phyloP scores from a whole-genome alignment of 2,113 vertebrate genomes.

The Cyanoderma ruficeps region DNA sequence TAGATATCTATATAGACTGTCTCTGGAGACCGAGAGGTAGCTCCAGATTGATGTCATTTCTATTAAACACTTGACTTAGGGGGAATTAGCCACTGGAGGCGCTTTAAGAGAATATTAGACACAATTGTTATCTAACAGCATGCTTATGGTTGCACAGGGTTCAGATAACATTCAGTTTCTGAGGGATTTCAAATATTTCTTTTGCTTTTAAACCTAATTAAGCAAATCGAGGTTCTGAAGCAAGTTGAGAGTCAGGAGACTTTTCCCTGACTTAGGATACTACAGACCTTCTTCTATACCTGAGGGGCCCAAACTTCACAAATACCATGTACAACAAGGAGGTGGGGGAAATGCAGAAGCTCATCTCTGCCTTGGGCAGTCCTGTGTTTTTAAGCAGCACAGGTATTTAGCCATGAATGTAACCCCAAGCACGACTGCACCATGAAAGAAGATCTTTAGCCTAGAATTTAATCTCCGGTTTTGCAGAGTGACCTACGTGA shows the following conservation, averaged over 20 bases:
- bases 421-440: neutral
- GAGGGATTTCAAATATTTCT: conserved; percentile 19
- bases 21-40: neutral
- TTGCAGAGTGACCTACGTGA: rapidly evolving
- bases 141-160: neutral
- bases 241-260: neutral
- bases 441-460: neutral
- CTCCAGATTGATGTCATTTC: conserved; percentile 12
- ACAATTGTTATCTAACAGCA: conserved; percentile 4
- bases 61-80: neutral
- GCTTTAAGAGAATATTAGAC: neutral
- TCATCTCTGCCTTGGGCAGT: neutral
- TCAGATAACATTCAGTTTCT: conserved; percentile 6
- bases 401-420: neutral
- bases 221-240: neutral
- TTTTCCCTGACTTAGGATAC: neutral
- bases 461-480: neutral
- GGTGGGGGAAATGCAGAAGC: neutral
- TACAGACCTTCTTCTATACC: neutral
- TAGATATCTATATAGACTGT: conserved; percentile 12
- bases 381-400: neutral
- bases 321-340: rapidly evolving
- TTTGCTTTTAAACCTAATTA: conserved; percentile 6
- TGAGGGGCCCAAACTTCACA: neutral
- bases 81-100: neutral